Evolutionary conservation across 2,113 vertebrate genomes (phyloP).

Genomic region (Cyanocitta stelleri): DNA sequence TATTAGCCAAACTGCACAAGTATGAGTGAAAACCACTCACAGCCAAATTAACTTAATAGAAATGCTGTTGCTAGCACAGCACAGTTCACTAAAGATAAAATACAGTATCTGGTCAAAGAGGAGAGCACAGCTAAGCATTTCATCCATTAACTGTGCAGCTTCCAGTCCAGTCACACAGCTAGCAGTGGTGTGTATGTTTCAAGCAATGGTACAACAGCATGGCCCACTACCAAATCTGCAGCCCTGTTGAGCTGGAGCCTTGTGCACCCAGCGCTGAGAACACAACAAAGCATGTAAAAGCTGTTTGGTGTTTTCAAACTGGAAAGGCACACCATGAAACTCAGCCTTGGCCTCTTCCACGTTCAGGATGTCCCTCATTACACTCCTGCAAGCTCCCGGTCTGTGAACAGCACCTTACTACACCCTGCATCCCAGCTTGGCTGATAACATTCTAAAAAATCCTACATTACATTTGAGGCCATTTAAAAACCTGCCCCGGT

Average conservation of each 20-base stretch:
- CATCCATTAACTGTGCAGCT: not conserved
- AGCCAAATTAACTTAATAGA: conserved; percentile 21
- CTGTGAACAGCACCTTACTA: not conserved
- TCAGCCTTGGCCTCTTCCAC: not conserved
- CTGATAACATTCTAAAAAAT: not conserved
- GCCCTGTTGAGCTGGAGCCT: not conserved
- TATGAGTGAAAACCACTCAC: not conserved
- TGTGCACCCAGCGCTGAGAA: not conserved
- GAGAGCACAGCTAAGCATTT: not conserved
- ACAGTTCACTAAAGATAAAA: not conserved
- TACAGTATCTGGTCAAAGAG: not conserved
- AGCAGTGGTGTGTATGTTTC: not conserved
- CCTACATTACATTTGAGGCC: not conserved
- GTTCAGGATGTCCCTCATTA: rapidly evolving
- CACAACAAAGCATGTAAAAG: not conserved
- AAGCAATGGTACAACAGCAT: not conserved
- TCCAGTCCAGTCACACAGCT: not conserved
- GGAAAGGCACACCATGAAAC: not conserved
- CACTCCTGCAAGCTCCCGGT: rapidly evolving
- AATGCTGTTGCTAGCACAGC: not conserved
- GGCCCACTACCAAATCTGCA: not conserved
- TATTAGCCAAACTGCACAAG: not conserved
- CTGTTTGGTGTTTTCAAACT: not conserved
- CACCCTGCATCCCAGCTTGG: not conserved
- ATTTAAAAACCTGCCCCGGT: not conserved